These are phyloP conservation scores for Leptinotarsa peninsularis DNA, from an alignment of 2,888 invertebrate species.

Conservation along the genomic window DNA sequence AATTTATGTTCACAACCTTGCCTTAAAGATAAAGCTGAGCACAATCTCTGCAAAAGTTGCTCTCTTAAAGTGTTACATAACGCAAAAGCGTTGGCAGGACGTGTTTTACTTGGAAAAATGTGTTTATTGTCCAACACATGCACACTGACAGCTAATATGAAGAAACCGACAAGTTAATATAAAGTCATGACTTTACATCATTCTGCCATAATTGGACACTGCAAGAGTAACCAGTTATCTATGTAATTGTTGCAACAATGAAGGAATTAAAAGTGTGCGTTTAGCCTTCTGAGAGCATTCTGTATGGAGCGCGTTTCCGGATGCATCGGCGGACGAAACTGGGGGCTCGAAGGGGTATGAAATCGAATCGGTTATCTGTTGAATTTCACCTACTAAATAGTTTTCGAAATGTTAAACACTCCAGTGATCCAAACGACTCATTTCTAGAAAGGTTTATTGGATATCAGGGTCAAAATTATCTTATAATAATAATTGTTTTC, in stretches of 20 bases:
- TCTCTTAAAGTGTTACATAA: slow-evolving; percentile 11
- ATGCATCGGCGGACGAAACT: not conserved
- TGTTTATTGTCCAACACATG: slow-evolving; percentile 8
- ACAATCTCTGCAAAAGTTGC: slow-evolving; percentile 5
- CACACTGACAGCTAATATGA: slow-evolving; percentile 6
- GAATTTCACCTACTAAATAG: not conserved
- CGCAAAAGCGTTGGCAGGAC: slow-evolving; percentile 5
- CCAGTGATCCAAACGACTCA: no score
- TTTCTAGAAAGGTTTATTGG: no score
- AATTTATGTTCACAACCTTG: slow-evolving; percentile 15
- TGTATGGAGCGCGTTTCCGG: slow-evolving; percentile 26
- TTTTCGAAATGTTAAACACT: not conserved
- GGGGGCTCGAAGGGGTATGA: not conserved
- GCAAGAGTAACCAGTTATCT: slow-evolving; percentile 24
- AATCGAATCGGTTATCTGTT: not conserved
- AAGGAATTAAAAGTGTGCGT: slow-evolving; percentile 27
- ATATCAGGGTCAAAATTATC: no score
- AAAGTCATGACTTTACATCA: slow-evolving; percentile 29
- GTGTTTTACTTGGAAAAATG: slow-evolving; percentile 16
- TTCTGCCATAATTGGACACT: slow-evolving; percentile 21
- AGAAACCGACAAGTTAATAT: slow-evolving; percentile 21
- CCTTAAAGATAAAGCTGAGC: slow-evolving; percentile 3
- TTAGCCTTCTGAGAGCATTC: slow-evolving; percentile 30
- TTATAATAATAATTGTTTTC: no score
- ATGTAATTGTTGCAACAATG: slow-evolving; percentile 19